Evolutionary conservation across 2,113 vertebrate species (phyloP), one percentile per base, ranked within the genome.

Genomic region (Xenopus tropicalis): DNA sequence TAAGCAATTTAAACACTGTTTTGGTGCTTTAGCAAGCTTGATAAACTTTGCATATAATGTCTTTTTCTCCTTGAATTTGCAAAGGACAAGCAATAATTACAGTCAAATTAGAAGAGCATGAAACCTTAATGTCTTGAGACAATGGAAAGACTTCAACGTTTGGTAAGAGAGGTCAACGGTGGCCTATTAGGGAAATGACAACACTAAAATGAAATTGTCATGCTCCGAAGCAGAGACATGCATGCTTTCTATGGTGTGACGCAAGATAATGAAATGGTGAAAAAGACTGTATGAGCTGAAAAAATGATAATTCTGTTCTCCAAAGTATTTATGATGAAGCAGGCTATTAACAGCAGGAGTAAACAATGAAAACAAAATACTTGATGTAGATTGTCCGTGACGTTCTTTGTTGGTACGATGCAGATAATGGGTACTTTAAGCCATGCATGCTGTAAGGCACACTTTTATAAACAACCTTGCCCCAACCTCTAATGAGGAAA

Each of bases 41-140:
- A 42, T 48, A 12, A 59, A 20, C 14, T 20, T 25, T 66, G 22
- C 43, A 13, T 25, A 11, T 14, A 48, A 48, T 65, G 37, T 20
- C 29, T 48, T 46, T 66, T 66, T 68, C 72, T 61, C 65, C 65
- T 74, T 61, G 65, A 19, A 20, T 61, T 11, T 44, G 37, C 22
- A 68, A 58, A 74, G 64, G 65, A 74, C 72, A 22, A 23, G 57
- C 65, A 14, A 57, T 68, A 74, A 74, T 68, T 74, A 68, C 43
- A 21, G 43, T 16, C 24, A 61, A 74, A 68, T 67, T 74, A 68
- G 25, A 74, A 74, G 48, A 61, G 22, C 61, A 74, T 52, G 65
- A 74, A 68, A 74, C 23, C 44, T 68, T 74, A 74, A 74, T 74
- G 72, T 12, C 44, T 61, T 58, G 42, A 61, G 72, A 74, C 72